These are phyloP conservation scores for Cyanocitta stelleri DNA, from an alignment of 2,113 vertebrate species.

Conservation along the genomic window DNA sequence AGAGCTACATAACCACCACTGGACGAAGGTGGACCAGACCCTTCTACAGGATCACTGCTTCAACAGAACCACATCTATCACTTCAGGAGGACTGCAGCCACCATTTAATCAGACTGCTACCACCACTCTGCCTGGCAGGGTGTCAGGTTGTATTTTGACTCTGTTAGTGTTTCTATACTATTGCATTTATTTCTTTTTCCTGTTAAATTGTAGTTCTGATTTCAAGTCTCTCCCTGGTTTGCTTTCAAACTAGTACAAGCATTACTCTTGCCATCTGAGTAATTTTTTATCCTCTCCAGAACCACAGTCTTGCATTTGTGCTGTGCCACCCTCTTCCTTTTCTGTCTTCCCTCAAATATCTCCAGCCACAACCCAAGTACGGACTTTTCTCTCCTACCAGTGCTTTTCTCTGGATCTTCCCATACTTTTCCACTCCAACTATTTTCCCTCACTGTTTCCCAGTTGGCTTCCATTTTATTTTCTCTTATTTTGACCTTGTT, in stretches of 20 bases:
- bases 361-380: background rate
- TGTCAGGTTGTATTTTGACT: background rate
- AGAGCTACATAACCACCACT: background rate
- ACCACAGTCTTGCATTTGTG: background rate
- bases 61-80: background rate
- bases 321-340: background rate
- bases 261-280: background rate
- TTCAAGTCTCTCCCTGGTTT: background rate
- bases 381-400: background rate
- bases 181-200: background rate
- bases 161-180: background rate
- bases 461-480: background rate
- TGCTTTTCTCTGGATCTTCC: background rate
- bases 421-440: background rate
- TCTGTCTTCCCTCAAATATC: background rate
- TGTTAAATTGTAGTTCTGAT: background rate
- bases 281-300: background rate
- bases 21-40: too few species aligned
- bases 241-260: background rate
- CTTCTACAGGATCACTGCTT: background rate
- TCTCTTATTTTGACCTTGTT: background rate
- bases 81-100: background rate
- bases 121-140: background rate
- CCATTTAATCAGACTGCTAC: background rate
- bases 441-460: background rate